Conservation (phyloP, 2,888 invertebrate genomes). For the Melinaea marsaeus region DNA sequence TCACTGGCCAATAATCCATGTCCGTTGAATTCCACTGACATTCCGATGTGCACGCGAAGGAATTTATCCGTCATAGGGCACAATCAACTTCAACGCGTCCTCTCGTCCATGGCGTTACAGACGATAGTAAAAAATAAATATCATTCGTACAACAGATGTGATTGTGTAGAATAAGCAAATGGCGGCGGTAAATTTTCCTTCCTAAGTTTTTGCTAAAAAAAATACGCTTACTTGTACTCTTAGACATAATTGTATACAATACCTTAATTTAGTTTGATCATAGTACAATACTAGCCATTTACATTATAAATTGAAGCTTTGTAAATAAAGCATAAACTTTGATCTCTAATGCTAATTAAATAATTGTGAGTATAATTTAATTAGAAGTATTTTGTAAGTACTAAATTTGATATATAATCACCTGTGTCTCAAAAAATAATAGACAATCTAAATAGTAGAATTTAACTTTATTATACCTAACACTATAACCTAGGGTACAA, state of each 20-base stretch:
- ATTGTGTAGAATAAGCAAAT: conserved; percentile 1
- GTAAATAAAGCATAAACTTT: too few species aligned
- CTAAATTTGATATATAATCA: too few species aligned
- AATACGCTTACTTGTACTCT: neutral
- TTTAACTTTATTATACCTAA: too few species aligned
- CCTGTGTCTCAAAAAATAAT: too few species aligned
- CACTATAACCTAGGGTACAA: too few species aligned
- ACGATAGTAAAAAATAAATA: conserved; percentile 10
- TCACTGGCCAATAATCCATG: neutral
- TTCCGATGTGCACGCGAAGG: conserved; percentile 36
- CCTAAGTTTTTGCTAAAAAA: neutral
- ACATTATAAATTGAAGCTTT: too few species aligned
- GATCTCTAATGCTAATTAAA: too few species aligned
- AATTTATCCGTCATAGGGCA: conserved; percentile 41
- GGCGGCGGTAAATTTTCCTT: neutral
- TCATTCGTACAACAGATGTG: conserved; percentile 4
- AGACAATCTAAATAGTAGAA: too few species aligned
- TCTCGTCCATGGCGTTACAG: conserved; percentile 23
- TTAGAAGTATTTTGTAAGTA: too few species aligned
- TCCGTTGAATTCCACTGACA: conserved; percentile 30
- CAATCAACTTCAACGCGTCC: conserved; percentile 23
- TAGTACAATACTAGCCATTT: too few species aligned
- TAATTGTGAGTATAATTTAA: too few species aligned
- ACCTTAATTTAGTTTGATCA: neutral
- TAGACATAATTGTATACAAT: too few species aligned